Base-by-base conservation (phyloP, 2,797 vertebrate species). In the Tragopan temminckii region DNA sequence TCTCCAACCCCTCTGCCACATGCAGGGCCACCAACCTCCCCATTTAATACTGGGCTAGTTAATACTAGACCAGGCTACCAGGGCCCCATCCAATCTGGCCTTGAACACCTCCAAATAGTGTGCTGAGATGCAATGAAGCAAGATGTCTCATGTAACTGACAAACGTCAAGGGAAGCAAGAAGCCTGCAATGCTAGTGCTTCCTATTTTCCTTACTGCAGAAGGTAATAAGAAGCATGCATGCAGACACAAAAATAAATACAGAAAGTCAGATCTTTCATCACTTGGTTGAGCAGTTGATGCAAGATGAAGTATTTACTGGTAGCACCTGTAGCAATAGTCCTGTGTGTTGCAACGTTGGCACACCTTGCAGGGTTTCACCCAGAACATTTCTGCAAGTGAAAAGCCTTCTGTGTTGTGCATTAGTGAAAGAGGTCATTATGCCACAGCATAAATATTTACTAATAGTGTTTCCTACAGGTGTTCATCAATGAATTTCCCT, bases 381-480 rank as follows among this genome's bases (percentile, higher is more conserved):
- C 45, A 6, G 24, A 89, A 52, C 40, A 72, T 20, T 48, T 74
- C 87, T 80, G 67, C 61, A 85, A 92, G 63, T 57, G 72, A 92
- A 80, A 93, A 93, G 82, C 80, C 64, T 68, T 76, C 89, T 88
- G 31, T 92, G 70, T 36, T 93, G 77, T 72, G 64, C 20, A 29
- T 57, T 59, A 81, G 13, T 91, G 80, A 96, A 95, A 92, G 94
- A 89, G 31, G n/a, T 69, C 77, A 68, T 88, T 97, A 76, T 88
- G 67, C 83, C 80, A 57, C 57, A 84, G 85, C 74, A 83, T 86
- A 95, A 95, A 95, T 96, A 95, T 94, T 96, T 95, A 93, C 84
- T 88, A 81, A 61, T 33, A 91, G 85, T 57, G 89, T n/a, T 88
- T 93, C 90, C 80, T 93, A 86, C 90, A 89, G 84, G 63, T 94